Conservation (phyloP, 2,113 vertebrate genomes). For the Sander vitreus region DNA sequence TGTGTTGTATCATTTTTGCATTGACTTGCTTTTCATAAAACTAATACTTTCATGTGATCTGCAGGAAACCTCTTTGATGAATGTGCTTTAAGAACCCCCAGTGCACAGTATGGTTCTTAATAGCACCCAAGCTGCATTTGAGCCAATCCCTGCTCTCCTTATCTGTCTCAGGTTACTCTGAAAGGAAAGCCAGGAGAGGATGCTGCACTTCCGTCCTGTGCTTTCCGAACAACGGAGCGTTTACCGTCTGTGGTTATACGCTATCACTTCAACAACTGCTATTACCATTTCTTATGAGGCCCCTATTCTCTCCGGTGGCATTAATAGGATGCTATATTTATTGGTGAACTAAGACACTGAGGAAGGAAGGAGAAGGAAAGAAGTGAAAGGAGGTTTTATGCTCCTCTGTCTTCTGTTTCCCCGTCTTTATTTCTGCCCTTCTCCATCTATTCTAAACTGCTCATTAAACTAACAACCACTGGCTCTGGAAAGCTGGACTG, state of each 20-base stretch:
- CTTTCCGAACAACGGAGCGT: slow-evolving; percentile 46
- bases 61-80: slow-evolving; percentile 19
- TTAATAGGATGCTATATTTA: slow-evolving; percentile 62
- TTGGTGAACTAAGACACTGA: slow-evolving; percentile 16
- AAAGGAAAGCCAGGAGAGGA: slow-evolving; percentile 56
- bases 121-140: slow-evolving; percentile 33
- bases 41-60: not conserved
- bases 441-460: slow-evolving; percentile 13
- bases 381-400: slow-evolving; percentile 21
- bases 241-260: slow-evolving; percentile 27
- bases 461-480: slow-evolving; percentile 49
- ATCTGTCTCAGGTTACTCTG: slow-evolving; percentile 62
- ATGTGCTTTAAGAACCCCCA: not conserved
- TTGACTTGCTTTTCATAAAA: slow-evolving; percentile 21
- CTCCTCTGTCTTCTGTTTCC: slow-evolving; percentile 2
- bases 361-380: slow-evolving; percentile 11
- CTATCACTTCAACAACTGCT: slow-evolving; percentile 52
- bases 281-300: slow-evolving; percentile 53
- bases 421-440: slow-evolving; percentile 15
- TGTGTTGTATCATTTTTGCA: slow-evolving; percentile 24
- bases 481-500: slow-evolving; percentile 29
- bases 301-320: slow-evolving; percentile 27
- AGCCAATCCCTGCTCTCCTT: slow-evolving; percentile 9
- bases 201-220: slow-evolving; percentile 36
- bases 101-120: slow-evolving; percentile 10